phyloP scores from a whole-genome alignment of 2,797 vertebrate species.

The Pogoniulus pusillus region DNA sequence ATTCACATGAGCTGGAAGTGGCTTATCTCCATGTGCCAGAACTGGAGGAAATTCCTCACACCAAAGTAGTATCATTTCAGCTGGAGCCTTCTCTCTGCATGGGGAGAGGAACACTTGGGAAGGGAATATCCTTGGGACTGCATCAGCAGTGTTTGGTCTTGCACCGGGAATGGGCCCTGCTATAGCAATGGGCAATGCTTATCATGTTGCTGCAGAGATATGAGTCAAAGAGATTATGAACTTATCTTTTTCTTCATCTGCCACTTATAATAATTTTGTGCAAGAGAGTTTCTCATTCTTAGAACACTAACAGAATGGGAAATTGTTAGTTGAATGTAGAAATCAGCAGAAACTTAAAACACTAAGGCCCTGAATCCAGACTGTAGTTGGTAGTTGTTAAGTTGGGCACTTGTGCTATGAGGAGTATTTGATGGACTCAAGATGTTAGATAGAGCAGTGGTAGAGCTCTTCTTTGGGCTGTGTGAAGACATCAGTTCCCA shows the following conservation, averaged over 20 bases:
- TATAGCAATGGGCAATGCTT: rapidly evolving
- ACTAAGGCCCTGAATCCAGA: not conserved
- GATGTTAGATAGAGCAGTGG: not conserved
- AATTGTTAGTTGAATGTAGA: not conserved
- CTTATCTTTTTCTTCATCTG: not conserved
- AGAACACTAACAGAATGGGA: not conserved
- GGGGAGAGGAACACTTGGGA: rapidly evolving
- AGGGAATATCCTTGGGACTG: not conserved
- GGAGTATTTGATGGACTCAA: not conserved
- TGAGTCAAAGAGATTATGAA: not conserved
- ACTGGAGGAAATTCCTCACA: not conserved
- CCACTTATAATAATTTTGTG: not conserved
- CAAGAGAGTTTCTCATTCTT: not conserved
- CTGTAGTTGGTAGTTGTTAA: not conserved
- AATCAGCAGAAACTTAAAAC: not conserved
- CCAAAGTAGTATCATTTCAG: not conserved
- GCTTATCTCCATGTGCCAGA: not conserved
- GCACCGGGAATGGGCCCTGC: not conserved
- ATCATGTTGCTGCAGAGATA: not conserved
- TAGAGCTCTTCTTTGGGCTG: not conserved
- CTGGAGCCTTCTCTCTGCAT: not conserved
- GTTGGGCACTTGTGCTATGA: rapidly evolving
- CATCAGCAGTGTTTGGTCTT: not conserved
- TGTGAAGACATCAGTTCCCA: not conserved
- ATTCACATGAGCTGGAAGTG: not conserved